Evolutionary conservation across 2,113 vertebrate genomes (phyloP).

Genomic region (Ornithorhynchus anatinus): DNA sequence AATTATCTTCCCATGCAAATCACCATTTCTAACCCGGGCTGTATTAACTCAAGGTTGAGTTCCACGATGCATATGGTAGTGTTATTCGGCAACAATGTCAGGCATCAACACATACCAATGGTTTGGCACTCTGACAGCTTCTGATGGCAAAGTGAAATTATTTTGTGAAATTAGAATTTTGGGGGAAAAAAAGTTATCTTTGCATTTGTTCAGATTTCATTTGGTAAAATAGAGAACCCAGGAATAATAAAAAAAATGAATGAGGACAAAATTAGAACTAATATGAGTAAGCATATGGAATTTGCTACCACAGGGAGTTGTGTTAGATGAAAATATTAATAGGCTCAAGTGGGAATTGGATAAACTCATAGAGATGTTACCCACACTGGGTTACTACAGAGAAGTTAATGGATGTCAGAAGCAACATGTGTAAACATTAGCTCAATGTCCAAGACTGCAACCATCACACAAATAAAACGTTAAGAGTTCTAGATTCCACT

Average conservation of each 20-base stretch:
- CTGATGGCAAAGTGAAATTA: not conserved
- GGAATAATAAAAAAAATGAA: not conserved
- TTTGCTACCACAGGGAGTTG: too few relatives aligned
- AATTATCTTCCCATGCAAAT: not conserved
- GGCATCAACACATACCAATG: accelerated
- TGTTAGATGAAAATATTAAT: too few relatives aligned
- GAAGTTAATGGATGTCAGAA: too few relatives aligned
- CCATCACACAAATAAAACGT: too few relatives aligned
- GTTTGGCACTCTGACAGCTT: accelerated
- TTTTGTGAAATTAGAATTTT: not conserved
- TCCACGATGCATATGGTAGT: not conserved
- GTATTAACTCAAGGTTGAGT: not conserved
- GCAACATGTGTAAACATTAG: too few relatives aligned
- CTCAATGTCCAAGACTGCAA: too few relatives aligned
- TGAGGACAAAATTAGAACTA: not conserved
- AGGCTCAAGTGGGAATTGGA: too few relatives aligned
- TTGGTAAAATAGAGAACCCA: too few relatives aligned
- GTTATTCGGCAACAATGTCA: not conserved
- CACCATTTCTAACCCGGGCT: not conserved
- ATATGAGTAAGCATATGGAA: too few relatives aligned
- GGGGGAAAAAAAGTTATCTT: not conserved
- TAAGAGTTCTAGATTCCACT: too few relatives aligned
- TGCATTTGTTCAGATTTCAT: not conserved
- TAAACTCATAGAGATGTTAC: too few relatives aligned
- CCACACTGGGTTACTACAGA: too few relatives aligned